These are phyloP conservation scores for Percina caprodes DNA, from an alignment of 2,113 vertebrate species.

Conservation along the genomic window DNA sequence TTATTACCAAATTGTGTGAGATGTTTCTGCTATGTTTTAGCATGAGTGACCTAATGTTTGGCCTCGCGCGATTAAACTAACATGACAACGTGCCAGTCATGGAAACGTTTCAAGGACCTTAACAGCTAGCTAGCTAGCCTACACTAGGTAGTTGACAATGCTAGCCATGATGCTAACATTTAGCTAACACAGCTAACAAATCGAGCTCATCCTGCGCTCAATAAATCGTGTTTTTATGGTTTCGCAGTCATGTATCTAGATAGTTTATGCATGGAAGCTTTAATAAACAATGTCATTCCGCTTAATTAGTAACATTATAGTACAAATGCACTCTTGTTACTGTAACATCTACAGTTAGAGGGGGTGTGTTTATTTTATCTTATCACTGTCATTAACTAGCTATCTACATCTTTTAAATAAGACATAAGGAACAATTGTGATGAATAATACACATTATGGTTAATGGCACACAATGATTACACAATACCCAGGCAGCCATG, in stretches of 20 bases:
- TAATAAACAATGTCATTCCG: not conserved
- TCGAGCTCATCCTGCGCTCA: not conserved
- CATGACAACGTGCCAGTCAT: too few species aligned
- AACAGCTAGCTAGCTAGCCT: conserved; percentile 17
- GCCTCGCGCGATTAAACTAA: not conserved
- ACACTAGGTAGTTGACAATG: conserved; percentile 16
- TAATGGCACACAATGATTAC: too few species aligned
- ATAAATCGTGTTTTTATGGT: not conserved
- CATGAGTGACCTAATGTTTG: fast-evolving
- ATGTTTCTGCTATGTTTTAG: too few species aligned
- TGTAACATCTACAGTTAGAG: not conserved
- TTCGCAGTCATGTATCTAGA: not conserved
- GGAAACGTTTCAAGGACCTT: conserved; percentile 22
- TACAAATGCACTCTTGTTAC: too few species aligned
- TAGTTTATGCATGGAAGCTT: not conserved
- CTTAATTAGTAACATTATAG: not conserved
- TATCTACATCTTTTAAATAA: not conserved
- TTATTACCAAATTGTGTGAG: fast-evolving
- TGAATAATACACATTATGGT: not conserved
- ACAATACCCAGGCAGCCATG: not conserved
- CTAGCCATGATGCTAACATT: conserved; percentile 39
- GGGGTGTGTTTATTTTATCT: not conserved
- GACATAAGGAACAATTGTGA: not conserved
- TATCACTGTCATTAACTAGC: not conserved
- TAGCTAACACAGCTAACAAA: not conserved